A percentile compares a stretch with the other conserved stretches of the same genome.
These are phyloP conservation scores for Brachyhypopomus occidentalis DNA, from an alignment of 2,113 vertebrate genomes.

Conservation along the genomic window DNA sequence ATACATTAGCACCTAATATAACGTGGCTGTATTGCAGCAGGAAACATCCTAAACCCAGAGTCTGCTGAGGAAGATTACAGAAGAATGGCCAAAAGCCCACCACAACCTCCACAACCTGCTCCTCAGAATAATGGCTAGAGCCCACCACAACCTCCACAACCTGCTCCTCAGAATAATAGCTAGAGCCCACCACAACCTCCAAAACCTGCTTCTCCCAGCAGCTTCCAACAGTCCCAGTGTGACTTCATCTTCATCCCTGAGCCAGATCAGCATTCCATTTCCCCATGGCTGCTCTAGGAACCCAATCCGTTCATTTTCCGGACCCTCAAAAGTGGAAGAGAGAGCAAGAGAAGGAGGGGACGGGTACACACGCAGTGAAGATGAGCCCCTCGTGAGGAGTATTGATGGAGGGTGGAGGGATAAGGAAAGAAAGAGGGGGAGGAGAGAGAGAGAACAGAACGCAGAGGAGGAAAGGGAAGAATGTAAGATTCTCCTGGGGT, in stretches of 20 bases:
- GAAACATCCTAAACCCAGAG: not conserved
- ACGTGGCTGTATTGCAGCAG: not conserved
- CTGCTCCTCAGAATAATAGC: not conserved
- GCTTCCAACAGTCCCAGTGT: no score
- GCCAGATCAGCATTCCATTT: not conserved
- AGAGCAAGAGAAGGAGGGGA: no score
- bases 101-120: not conserved
- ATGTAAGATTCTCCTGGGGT: constrained; percentile 16
- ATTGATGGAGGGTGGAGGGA: constrained; percentile 47
- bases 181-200: no score
- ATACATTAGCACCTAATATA: not conserved
- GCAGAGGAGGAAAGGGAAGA: constrained; percentile 27
- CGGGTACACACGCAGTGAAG: not conserved
- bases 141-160: not conserved
- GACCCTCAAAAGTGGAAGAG: constrained; percentile 24
- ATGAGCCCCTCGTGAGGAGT: constrained; percentile 17
- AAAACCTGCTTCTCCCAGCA: not conserved
- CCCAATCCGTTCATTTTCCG: constrained; percentile 29
- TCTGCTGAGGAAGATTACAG: not conserved
- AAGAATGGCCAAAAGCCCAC: no score
- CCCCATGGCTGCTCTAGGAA: constrained; percentile 19
- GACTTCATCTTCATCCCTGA: no score
- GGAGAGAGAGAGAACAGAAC: constrained; percentile 23
- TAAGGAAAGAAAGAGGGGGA: constrained; percentile 36
- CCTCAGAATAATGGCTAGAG: not conserved